Percentiles rank a stretch among this genome's conserved stretches.
These are phyloP conservation scores for Electrophaes corylata DNA, from an alignment of 2,888 invertebrate species.

Conservation along the genomic window DNA sequence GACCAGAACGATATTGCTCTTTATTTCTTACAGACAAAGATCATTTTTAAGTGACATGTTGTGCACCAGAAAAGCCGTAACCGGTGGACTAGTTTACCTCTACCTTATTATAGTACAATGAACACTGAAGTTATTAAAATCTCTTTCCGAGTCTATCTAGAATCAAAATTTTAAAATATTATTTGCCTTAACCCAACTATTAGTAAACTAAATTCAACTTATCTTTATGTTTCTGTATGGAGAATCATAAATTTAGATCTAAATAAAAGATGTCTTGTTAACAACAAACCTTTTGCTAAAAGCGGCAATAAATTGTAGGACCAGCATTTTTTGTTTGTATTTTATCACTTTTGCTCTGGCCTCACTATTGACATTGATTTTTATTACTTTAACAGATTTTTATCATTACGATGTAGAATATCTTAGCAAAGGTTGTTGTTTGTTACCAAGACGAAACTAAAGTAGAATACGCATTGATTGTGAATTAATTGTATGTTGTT, in stretches of 20 bases:
- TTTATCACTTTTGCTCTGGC: slow-evolving; percentile 57
- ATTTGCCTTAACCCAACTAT: slow-evolving; percentile 45
- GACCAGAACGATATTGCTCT: too few relatives aligned
- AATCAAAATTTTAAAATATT: slow-evolving; percentile 2
- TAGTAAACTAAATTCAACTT: slow-evolving; percentile 59
- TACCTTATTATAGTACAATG: too few relatives aligned
- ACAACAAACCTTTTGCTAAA: slow-evolving; percentile 81
- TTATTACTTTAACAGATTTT: slow-evolving; percentile 48
- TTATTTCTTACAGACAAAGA: too few relatives aligned
- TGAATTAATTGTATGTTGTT: neutral
- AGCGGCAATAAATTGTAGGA: slow-evolving; percentile 73
- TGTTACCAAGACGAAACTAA: neutral
- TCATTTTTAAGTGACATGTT: too few relatives aligned
- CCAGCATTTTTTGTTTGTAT: slow-evolving; percentile 53
- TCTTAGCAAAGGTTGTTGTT: slow-evolving; percentile 16
- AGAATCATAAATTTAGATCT: slow-evolving; percentile 77
- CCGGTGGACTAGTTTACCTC: too few relatives aligned
- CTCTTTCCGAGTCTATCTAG: neutral
- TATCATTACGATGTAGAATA: slow-evolving; percentile 37
- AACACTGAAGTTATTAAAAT: neutral
- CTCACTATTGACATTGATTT: slow-evolving; percentile 47
- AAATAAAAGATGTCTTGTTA: slow-evolving; percentile 80
- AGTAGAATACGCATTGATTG: too few relatives aligned
- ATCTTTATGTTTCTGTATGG: slow-evolving; percentile 69
- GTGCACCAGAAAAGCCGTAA: too few relatives aligned